Conservation (phyloP, 2,888 invertebrate genomes). For the Hirtodrosophila confusa region DNA sequence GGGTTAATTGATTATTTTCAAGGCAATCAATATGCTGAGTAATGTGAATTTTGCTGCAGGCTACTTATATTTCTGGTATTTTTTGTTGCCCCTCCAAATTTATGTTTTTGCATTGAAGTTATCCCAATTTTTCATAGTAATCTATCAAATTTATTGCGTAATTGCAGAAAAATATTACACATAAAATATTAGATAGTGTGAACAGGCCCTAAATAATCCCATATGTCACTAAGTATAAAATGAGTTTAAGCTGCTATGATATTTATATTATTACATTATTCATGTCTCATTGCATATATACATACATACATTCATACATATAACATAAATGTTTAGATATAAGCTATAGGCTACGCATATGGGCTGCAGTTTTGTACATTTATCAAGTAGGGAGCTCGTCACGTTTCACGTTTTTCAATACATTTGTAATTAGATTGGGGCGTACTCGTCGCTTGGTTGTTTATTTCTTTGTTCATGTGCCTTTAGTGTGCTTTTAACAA, state of each 20-base stretch:
- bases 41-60: too few species aligned
- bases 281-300: conserved; percentile 9
- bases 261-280: conserved; percentile 21
- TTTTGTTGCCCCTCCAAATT: too few species aligned
- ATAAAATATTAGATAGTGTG: too few species aligned
- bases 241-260: conserved; percentile 57
- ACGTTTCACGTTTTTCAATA: conserved; percentile 24
- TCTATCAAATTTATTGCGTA: too few species aligned
- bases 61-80: too few species aligned
- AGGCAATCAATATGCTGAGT: too few species aligned
- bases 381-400: conserved; percentile 37
- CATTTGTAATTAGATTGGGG: conserved; percentile 42
- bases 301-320: conserved; percentile 5
- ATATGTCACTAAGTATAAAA: conserved; percentile 15
- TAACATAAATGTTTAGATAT: conserved; percentile 19
- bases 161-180: too few species aligned
- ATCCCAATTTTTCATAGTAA: too few species aligned
- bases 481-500: conserved; percentile 46
- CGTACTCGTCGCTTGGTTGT: conserved; percentile 44
- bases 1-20: too few species aligned
- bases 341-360: conserved; percentile 3
- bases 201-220: too few species aligned
- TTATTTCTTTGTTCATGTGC: conserved; percentile 72
- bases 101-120: too few species aligned
- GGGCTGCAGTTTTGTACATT: conserved; percentile 39